These are phyloP conservation scores for Trichacis sp. DNA, from an alignment of 2,888 invertebrate species.

Conservation along the genomic window DNA sequence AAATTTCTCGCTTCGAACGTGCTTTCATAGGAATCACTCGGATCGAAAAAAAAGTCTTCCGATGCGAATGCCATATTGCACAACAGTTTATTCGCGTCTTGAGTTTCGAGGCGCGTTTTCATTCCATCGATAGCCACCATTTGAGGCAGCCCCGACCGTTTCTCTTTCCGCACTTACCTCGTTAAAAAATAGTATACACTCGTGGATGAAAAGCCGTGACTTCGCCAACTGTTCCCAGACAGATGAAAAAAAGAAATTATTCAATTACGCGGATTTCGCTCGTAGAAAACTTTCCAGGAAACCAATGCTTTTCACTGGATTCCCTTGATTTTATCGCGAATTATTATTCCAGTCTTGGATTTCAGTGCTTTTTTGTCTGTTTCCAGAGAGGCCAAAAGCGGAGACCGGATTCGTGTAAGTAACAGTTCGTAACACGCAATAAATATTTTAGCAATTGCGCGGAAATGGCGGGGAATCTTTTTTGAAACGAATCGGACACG, in stretches of 20 bases:
- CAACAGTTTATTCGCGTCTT: conserved; percentile 63
- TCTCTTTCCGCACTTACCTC: conserved; percentile 33
- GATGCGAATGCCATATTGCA: conserved; percentile 53
- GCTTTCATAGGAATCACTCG: conserved; percentile 46
- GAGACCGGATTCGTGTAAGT: neutral
- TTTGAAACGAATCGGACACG: too few relatives aligned
- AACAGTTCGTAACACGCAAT: too few relatives aligned
- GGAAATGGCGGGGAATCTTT: too few relatives aligned
- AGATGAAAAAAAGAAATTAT: conserved; percentile 7
- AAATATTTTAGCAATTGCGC: too few relatives aligned
- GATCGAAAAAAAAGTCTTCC: conserved; percentile 33
- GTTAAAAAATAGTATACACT: conserved; percentile 14
- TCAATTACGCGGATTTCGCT: neutral
- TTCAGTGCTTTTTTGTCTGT: neutral
- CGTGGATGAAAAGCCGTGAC: conserved; percentile 17
- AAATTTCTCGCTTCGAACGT: conserved; percentile 56
- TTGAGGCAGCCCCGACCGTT: conserved; percentile 33
- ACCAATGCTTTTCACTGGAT: neutral
- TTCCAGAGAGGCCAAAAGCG: neutral
- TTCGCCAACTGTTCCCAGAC: conserved; percentile 9
- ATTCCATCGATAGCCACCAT: conserved; percentile 53
- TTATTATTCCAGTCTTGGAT: neutral
- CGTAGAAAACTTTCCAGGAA: neutral
- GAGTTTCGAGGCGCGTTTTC: conserved; percentile 52
- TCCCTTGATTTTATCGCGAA: neutral